Base-by-base conservation (phyloP, 2,797 vertebrate species). In the Propithecus deckenii region DNA sequence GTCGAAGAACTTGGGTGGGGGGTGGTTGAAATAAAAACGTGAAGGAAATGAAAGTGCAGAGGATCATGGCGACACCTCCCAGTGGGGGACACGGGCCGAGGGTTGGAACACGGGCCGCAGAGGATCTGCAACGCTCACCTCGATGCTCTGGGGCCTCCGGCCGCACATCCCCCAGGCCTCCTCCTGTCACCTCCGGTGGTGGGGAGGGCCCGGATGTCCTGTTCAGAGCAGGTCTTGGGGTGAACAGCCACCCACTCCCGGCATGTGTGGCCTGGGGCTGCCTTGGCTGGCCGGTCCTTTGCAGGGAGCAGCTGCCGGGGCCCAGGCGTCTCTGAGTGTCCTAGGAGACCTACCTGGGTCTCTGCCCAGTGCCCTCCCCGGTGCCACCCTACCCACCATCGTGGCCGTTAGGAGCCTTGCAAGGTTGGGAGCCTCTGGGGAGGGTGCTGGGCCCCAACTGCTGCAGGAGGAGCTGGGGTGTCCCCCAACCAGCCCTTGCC, bases 191-290 rank as follows among this genome's bases (percentile, higher is more conserved):
- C 43, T 32, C 35, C 46, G 74, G 46, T 38, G 25, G 0, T 4
- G 7, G 22, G 55, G 55, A 35, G 13, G 30, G 11, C 15, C 7
- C 12, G 75, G 76, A n/a, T 0, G 3, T 43, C 18, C 75, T 17
- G 20, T n/a, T 43, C 28, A 12, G 72, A 46, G 38, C 11, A n/a
- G 67, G 28, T 17, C 2, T 74, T n/a, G 12, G 25, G 38, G 12
- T 71, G n/a, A 85, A 28, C 32, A 63, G 35, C 43, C 59, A 48
- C 41, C 38, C 20, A 11, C 71, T 74, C 55, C 14, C 15, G 5
- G 14, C 4, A 3, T 4, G 20, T 14, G 22, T 1, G 35, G 30
- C 8, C 57, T 18, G 15, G 46, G 1, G 13, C 43, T 17, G 3
- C 22, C 20, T 25, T 32, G 20, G n/a, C 18, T 2, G 2, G 63